Evolutionary conservation across 2,888 invertebrate genomes (phyloP), one percentile per base, ranked within the genome.

Genomic region (Dysmachus trigonus): DNA sequence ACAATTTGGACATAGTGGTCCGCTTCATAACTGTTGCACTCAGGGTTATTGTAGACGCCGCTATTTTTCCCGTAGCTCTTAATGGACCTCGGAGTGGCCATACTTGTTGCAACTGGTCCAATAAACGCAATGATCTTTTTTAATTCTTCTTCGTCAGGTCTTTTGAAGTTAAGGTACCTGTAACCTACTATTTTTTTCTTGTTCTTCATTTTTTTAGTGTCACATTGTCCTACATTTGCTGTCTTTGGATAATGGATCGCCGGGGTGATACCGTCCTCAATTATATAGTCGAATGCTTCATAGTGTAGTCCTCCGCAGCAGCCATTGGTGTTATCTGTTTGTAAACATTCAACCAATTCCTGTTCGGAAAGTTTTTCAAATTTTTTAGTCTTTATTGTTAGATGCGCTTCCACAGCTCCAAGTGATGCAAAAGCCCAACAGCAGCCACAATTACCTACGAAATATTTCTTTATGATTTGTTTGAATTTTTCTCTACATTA

Each of bases 101-200:
- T 87, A 13, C 74, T 85, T 7, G 86, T 73, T 18, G 84, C 53
- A 2, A 87, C 71, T 35, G 87, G 87, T 10, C 87, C 87, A 62
- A 85, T 41, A n/a, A 73, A 76, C 0, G 87, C 87, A 53, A 87
- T 71, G 7, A 74, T 53, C 35, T 86, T 47, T 47, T 85, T 81
- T 27, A 87, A 27, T 77, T 82, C 77, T 22, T 86, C 27, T 35
- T 87, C 87, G 86, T 85, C 74, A 4, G 85, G 77, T 5, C 1
- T 8, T 18, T 62, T 30, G 15, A 85, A 33, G 15, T 33, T 10
- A 13, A 74, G 35, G 13, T 13, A 72, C 27, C 72, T 18, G 18
- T 72, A 83, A 2, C 72, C 72, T 0, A 10, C 22, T 15, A 83
- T 83, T 1, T 71, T 41, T 10, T 71, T 35, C 22, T 72, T 71